phyloP scores from a whole-genome alignment of 1,140 invertebrate species.

The Drosophila punjabiensis region DNA sequence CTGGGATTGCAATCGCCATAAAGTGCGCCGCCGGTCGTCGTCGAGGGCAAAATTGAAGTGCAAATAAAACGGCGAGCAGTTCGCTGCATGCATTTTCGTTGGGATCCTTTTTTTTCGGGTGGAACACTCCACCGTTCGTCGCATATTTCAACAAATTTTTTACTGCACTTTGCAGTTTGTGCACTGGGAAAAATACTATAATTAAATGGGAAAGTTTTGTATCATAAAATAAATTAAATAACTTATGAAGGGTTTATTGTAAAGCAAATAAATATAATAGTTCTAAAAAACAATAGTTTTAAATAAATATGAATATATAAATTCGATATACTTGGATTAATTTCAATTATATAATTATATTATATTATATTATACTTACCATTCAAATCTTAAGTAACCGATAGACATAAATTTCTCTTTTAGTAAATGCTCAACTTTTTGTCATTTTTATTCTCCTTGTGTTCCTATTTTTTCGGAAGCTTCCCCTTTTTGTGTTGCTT shows the following conservation, averaged over 20 bases:
- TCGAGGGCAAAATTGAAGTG: constrained; percentile 81
- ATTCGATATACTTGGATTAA: too few species aligned
- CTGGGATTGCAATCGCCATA: constrained; percentile 81
- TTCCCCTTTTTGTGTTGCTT: constrained; percentile 42
- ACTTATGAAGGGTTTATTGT: background rate
- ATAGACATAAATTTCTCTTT: background rate
- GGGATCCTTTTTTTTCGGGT: constrained; percentile 30
- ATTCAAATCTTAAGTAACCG: too few species aligned
- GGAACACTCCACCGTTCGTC: constrained; percentile 38
- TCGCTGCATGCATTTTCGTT: constrained; percentile 45
- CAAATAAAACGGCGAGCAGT: constrained; percentile 77
- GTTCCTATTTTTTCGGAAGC: background rate
- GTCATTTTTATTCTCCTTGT: background rate
- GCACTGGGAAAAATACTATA: background rate
- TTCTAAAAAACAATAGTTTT: too few species aligned
- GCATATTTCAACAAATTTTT: constrained; percentile 72
- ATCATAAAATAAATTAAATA: background rate
- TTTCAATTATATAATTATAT: too few species aligned
- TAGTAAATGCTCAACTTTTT: too few species aligned
- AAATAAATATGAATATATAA: too few species aligned
- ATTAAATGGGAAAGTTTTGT: background rate
- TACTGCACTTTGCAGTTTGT: constrained; percentile 73
- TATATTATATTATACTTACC: too few species aligned
- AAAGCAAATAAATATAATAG: background rate
- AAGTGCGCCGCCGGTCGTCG: constrained; percentile 64